Conservation (phyloP, 2,113 vertebrate species). For the Fregetta grallaria region DNA sequence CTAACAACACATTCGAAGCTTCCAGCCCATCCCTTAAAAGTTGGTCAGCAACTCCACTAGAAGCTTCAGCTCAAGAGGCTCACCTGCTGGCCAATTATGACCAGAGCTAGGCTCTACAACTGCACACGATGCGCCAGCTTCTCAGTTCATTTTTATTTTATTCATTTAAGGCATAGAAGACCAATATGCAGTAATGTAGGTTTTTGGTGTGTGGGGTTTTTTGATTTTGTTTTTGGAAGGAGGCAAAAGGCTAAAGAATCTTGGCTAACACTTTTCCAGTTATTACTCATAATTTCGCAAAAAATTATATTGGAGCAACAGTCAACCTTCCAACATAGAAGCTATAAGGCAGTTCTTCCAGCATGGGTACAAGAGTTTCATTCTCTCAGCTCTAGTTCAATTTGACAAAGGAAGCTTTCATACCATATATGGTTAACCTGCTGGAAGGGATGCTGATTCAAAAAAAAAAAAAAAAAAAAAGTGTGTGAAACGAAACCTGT, state of each 20-base stretch:
- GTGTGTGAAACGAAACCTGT: rapidly evolving
- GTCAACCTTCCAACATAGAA: neutral
- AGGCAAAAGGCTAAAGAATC: neutral
- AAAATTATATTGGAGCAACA: neutral
- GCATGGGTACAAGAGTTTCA: neutral
- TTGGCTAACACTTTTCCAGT: neutral
- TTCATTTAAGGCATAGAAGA: neutral
- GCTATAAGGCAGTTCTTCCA: neutral
- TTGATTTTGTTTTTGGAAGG: neutral
- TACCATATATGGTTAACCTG: neutral
- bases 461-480: too few species aligned
- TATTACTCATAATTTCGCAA: neutral
- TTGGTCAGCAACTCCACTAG: neutral
- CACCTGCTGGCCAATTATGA: neutral
- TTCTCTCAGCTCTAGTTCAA: neutral
- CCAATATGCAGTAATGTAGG: neutral
- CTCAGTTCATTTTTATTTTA: neutral
- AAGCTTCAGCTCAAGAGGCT: neutral
- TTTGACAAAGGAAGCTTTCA: neutral
- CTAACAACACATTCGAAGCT: neutral
- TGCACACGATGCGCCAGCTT: neutral
- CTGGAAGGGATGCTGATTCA: neutral
- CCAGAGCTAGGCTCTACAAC: neutral
- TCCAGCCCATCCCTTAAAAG: neutral
- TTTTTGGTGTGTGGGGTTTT: rapidly evolving